Evolutionary conservation across 1,140 invertebrate species (phyloP), one percentile per base, ranked within the genome.

Genomic region (Monochamus saltuarius): DNA sequence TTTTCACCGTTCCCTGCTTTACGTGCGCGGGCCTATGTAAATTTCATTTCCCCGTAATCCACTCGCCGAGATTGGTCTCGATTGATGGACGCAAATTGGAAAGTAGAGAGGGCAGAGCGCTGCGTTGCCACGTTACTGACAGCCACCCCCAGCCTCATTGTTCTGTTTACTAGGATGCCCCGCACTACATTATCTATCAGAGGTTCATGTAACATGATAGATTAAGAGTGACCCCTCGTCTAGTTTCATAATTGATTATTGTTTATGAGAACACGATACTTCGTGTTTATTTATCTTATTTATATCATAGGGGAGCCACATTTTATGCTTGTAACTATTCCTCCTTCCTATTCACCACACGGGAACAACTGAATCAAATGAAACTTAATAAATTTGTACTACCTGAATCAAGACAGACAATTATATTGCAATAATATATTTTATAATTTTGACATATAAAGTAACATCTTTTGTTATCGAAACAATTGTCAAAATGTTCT

Each of bases 11-110:
- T 57, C 38, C 51, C 39, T 55, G 38, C 49, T 57, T 57, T 14
- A 16, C 52, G 56, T 22, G 47, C 51, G 54, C 56, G 62, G 69
- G 73, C 76, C 79, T 81, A 84, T 82, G 81, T 81, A 83, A 84
- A 84, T 83, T 82, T 79, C 80, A 83, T 83, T 83, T 81, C 75
- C 74, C 72, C 73, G 79, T 82, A 83, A 84, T 83, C 81, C 80
- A 82, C 79, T 82, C 79, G 78, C 75, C 70, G 79, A 71, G 81
- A 83, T 83, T 83, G 81, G 78, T 78, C 76, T 76, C 81, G 81
- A 84, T 83, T 83, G 82, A 84, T 83, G 81, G 81, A 80, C 80
- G 80, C 77, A 83, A 83, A 84, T 84, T 84, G 81, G 81, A 82
- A 83, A 81, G 67, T 65, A 70, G 72, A 72, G 67, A 71, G 67